These are phyloP conservation scores for Neogobius melanostomus DNA, from an alignment of 2,113 vertebrate species.

Conservation along the genomic window DNA sequence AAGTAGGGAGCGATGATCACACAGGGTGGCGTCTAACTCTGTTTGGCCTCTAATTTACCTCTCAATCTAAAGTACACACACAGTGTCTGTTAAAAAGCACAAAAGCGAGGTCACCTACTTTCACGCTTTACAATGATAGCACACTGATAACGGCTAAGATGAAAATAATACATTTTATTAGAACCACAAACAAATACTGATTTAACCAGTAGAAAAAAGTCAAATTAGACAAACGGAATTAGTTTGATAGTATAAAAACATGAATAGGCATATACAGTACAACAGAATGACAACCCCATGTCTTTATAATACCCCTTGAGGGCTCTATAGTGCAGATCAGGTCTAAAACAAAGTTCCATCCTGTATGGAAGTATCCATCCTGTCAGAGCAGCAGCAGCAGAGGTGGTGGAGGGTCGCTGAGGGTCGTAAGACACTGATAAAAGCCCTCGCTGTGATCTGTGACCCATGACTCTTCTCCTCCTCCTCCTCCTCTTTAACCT, in stretches of 20 bases:
- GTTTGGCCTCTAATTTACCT: constrained; percentile 15
- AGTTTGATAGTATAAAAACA: constrained; percentile 28
- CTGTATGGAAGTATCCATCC: constrained; percentile 22
- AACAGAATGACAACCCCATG: constrained; percentile 9
- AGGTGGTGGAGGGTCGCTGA: constrained; percentile 34
- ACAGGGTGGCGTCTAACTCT: constrained; percentile 19
- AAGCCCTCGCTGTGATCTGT: constrained; percentile 65
- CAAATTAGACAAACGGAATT: constrained; percentile 5
- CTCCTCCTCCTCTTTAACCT: constrained; percentile 8
- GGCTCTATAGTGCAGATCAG: constrained; percentile 28
- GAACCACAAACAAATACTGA: constrained; percentile 14
- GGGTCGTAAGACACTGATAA: constrained; percentile 60
- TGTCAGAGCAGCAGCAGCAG: constrained; percentile 27
- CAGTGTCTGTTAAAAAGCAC: constrained; percentile 1
- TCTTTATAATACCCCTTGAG: neutral
- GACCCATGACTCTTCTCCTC: constrained; percentile 55
- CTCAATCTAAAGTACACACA: neutral
- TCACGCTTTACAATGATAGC: neutral
- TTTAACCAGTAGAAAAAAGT: constrained; percentile 11
- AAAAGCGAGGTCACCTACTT: constrained; percentile 1
- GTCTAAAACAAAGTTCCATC: constrained; percentile 28
- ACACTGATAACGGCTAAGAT: neutral
- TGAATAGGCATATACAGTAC: constrained; percentile 5
- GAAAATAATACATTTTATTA: constrained; percentile 49
- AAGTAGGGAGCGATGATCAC: constrained; percentile 12